Conservation (phyloP, 2,113 vertebrate genomes). For the Pontoporia blainvillei region DNA sequence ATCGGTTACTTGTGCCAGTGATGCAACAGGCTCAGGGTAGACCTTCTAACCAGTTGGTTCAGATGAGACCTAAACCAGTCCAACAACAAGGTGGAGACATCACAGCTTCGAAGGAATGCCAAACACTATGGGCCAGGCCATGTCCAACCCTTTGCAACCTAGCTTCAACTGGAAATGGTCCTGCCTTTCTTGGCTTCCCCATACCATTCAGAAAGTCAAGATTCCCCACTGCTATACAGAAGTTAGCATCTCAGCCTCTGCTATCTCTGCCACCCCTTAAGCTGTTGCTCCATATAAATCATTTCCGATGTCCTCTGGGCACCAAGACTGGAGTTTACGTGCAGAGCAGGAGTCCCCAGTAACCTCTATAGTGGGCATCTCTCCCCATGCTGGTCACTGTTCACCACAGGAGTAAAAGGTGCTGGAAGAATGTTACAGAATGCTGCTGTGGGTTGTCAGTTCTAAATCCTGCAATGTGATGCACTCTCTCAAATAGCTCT, state of each 20-base stretch:
- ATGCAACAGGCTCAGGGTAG: not conserved
- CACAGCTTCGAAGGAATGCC: slow-evolving; percentile 1
- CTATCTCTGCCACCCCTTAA: not conserved
- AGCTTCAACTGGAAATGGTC: not conserved
- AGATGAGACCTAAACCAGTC: slow-evolving; percentile 39
- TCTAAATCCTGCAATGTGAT: not conserved
- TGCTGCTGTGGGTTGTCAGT: not conserved
- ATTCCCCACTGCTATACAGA: not conserved
- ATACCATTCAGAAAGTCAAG: not conserved
- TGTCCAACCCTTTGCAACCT: not conserved
- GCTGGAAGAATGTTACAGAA: not conserved
- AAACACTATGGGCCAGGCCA: not conserved
- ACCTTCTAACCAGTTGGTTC: not conserved
- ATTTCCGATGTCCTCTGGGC: not conserved
- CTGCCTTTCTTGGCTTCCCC: not conserved
- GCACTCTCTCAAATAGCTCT: not conserved
- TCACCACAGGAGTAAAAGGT: not conserved
- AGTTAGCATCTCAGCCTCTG: not conserved
- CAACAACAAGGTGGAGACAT: not conserved
- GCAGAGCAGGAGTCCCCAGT: not conserved
- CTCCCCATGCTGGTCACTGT: not conserved
- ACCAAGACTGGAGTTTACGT: not conserved
- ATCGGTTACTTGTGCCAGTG: not conserved
- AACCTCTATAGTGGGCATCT: not conserved
- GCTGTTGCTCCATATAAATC: not conserved